Conservation (phyloP, 2,797 vertebrate species). For the Tragelaphus eurycerus region DNA sequence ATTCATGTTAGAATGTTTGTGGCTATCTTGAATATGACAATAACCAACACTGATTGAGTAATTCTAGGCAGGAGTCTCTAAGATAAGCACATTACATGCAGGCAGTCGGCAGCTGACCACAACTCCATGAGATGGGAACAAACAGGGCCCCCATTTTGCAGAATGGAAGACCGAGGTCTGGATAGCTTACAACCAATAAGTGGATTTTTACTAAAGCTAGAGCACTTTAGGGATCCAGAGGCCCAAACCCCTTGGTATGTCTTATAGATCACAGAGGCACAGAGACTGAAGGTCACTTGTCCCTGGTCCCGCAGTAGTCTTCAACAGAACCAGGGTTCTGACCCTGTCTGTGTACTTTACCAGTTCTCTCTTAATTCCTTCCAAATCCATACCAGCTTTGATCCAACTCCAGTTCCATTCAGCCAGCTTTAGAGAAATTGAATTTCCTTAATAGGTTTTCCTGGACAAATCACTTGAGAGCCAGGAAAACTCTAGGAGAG, state of each 20-base stretch:
- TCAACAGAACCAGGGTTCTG: neutral
- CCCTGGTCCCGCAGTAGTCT: neutral
- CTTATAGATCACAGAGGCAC: neutral
- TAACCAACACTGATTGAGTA: no score
- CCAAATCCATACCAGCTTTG: conserved; percentile 15
- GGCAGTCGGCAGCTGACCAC: accelerated
- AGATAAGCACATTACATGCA: no score
- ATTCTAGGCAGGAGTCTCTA: neutral
- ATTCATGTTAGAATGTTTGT: neutral
- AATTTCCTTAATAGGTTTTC: conserved; percentile 45
- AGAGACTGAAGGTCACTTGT: neutral
- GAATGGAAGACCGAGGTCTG: neutral
- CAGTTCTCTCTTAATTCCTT: neutral
- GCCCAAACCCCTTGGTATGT: neutral
- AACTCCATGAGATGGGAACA: accelerated
- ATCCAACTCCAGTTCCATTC: neutral
- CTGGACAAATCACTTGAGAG: neutral
- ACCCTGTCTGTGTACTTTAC: accelerated
- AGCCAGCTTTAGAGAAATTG: conserved; percentile 10
- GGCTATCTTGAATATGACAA: neutral
- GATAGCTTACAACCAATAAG: neutral
- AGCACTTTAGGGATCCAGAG: neutral
- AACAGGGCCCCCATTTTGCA: neutral
- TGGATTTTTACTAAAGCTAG: neutral
- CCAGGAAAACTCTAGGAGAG: neutral